Base-by-base conservation (phyloP, 2,797 vertebrate genomes). In the Phrynocephalus forsythii region DNA sequence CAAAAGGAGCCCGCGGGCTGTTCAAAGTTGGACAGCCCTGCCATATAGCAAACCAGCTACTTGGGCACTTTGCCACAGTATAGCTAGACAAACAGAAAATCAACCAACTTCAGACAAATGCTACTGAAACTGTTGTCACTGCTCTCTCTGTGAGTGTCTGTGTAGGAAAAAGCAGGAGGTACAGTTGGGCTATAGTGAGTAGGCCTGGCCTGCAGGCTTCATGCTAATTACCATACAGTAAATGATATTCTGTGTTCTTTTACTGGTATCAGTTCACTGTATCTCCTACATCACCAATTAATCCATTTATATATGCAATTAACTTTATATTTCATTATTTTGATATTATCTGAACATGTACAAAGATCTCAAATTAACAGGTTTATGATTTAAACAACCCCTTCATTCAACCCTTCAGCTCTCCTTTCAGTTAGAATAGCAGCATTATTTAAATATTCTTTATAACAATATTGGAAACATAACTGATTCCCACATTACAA, bases 261-360 rank as follows among this genome's bases (percentile, higher is more conserved):
- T 56, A 28, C 75, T 79, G 50, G 67, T 94, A 94, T 93, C 92
- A 90, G 80, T 82, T 88, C 88, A 91, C 80, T 86, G 93, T 69
- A 91, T 92, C 86, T 92, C 83, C 88, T 92, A 71, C 72, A 82
- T 90, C 90, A 90, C 88, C 44, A 92, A 89, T 68, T 88, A 89
- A 84, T 86, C 85, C 93, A 92, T 82, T 87, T 88, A 88, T 91
- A 88, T 80, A 79, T 88, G 89, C 91, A 94, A 92, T 94, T 92
- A 92, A 93, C 94, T 94, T 94, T 91, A 26, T 93, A 90, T 91
- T 93, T 91, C 94, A 95, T 85, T 83, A 88, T 69, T 71, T 71
- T 33, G 83, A 56, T 18, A 88, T 80, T 88, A 87, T 86, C 86
- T 86, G 69, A 82, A 92, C 87, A 94, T 92, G 89, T 92, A 91